Evolutionary conservation across 2,888 invertebrate species (phyloP).

Genomic region (Pristionchus arcanus): DNA sequence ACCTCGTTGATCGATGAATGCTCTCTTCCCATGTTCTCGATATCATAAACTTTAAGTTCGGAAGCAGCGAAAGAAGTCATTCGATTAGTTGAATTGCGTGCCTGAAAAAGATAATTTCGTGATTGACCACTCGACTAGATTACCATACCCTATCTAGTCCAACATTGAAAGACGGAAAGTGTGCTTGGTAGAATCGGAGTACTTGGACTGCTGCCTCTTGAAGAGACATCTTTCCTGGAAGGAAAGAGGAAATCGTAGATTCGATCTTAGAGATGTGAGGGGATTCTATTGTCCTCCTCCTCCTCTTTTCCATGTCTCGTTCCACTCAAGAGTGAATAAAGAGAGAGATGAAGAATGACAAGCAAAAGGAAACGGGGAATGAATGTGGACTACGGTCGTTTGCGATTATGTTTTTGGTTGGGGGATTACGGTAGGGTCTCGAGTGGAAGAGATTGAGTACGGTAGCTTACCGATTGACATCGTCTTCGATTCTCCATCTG

Average conservation of each 20-base stretch:
- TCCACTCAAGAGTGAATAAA: constrained; percentile 60
- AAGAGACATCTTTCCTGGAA: constrained; percentile 85
- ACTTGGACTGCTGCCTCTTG: constrained; percentile 96
- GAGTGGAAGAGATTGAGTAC: neutral
- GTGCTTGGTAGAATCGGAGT: constrained; percentile 94
- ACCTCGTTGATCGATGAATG: constrained; percentile 66
- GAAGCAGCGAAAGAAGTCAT: constrained; percentile 60
- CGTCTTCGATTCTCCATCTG: constrained; percentile 93
- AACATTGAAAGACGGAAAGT: constrained; percentile 97
- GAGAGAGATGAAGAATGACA: constrained; percentile 38
- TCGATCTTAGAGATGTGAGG: constrained; percentile 55
- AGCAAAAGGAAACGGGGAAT: constrained; percentile 36
- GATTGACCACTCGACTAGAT: neutral
- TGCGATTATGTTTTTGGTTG: constrained; percentile 47
- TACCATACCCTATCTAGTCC: constrained; percentile 86
- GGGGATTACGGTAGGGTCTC: neutral
- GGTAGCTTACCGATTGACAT: constrained; percentile 85
- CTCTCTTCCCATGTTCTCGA: constrained; percentile 85
- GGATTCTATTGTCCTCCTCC: constrained; percentile 68
- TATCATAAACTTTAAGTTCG: constrained; percentile 95
- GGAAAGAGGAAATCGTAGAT: neutral
- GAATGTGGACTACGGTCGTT: constrained; percentile 42
- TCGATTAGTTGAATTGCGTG: constrained; percentile 60
- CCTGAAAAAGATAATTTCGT: constrained; percentile 42
- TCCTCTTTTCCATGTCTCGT: constrained; percentile 59